Evolutionary conservation across 2,888 invertebrate species (phyloP).

Genomic region (Schrankia costaestrigalis): DNA sequence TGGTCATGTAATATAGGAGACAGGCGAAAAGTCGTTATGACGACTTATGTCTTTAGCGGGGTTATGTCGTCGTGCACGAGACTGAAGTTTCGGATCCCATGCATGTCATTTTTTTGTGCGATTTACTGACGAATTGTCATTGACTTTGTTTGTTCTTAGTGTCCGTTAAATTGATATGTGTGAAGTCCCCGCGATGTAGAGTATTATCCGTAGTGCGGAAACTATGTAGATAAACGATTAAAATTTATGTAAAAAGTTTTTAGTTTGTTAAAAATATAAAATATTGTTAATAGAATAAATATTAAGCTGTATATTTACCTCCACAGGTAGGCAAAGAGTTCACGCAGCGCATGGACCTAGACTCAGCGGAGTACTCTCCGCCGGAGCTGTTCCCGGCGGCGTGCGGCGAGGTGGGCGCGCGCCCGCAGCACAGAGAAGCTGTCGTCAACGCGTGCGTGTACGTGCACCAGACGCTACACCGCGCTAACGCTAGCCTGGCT

Average conservation of each 20-base stretch:
- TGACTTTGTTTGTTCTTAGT: no score
- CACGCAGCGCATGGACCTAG: slow-evolving; percentile 96
- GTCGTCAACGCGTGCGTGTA: slow-evolving; percentile 99
- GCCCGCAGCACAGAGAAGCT: slow-evolving; percentile 94
- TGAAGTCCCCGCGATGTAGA: no score
- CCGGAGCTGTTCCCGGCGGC: slow-evolving; percentile 96
- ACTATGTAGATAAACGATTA: neutral
- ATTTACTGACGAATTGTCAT: no score
- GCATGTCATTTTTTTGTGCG: no score
- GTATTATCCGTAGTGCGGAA: no score
- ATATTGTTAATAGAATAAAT: neutral
- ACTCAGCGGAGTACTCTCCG: slow-evolving; percentile 90
- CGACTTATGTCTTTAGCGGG: no score
- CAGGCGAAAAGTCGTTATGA: no score
- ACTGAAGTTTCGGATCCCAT: no score
- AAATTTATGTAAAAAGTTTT: neutral
- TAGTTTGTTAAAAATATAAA: neutral
- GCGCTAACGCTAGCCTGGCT: slow-evolving; percentile 93
- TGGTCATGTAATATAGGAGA: no score
- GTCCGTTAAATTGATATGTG: no score
- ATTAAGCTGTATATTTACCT: neutral
- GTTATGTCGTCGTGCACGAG: no score
- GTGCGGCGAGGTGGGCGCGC: slow-evolving; percentile 86
- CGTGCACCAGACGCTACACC: slow-evolving; percentile 98
- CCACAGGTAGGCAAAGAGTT: slow-evolving; percentile 95